Evolutionary conservation across 2,888 invertebrate genomes (phyloP).

Genomic region (Octodonta nipae): DNA sequence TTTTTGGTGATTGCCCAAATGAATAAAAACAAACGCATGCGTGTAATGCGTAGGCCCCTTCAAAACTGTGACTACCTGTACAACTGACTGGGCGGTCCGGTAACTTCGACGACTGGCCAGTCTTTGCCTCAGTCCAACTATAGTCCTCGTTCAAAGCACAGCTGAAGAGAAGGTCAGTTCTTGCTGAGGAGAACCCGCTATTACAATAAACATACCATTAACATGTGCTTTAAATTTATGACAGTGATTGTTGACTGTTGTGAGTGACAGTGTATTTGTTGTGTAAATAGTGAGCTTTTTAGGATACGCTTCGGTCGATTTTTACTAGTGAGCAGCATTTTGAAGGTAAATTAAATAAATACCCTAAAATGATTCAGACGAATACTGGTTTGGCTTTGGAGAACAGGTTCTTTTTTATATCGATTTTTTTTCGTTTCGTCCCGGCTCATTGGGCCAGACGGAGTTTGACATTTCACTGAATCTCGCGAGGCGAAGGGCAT

Average conservation of each 20-base stretch:
- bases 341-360: too few species aligned
- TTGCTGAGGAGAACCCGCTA: conserved; percentile 17
- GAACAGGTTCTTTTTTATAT: too few species aligned
- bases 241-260: conserved; percentile 18
- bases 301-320: conserved; percentile 5
- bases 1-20: conserved; percentile 10
- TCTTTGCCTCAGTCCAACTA: conserved; percentile 32
- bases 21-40: conserved; percentile 26
- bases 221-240: conserved; percentile 19
- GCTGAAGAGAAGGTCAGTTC: conserved; percentile 25
- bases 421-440: too few species aligned
- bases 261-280: conserved; percentile 17
- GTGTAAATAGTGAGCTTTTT: conserved; percentile 17
- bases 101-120: conserved; percentile 29
- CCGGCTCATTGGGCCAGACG: too few species aligned
- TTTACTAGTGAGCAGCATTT: too few species aligned
- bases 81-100: conserved; percentile 31
- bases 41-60: conserved; percentile 25
- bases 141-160: conserved; percentile 28
- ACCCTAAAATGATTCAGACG: too few species aligned
- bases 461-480: too few species aligned
- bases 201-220: conserved; percentile 20
- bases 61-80: conserved; percentile 32
- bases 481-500: too few species aligned
- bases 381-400: too few species aligned